Evolutionary conservation across 2,797 vertebrate species (phyloP), one percentile per base, ranked within the genome.

Genomic region (Enteromius afrohamiltoni): DNA sequence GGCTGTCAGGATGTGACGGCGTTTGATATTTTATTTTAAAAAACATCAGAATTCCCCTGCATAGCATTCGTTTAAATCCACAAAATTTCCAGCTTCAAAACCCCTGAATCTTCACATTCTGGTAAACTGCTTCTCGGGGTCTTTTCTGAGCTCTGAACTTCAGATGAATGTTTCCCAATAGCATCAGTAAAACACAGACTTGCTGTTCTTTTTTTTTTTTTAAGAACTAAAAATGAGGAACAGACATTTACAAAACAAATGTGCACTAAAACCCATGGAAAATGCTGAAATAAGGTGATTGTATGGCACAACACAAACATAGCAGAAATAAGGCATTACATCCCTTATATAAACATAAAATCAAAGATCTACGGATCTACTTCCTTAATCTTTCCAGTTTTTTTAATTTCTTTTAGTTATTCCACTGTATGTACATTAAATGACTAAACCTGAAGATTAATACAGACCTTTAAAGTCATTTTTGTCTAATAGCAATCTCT

Each of bases 21-120:
- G 47, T 19, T 37, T 42, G 17, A 84, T 53, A 37, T 62, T 74
- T 58, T 77, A 42, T 49, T 71, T 29, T 13, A 55, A 60, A 47
- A 45, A 9, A 1, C 23, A n/a, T 45, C 58, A 45, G 79, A 87
- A 84, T 82, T 86, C 31, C 85, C 82, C 84, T 68, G 37, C 70
- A 71, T 16, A 29, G 17, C 16, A 77, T 79, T 17, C 17, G 1
- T 49, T 51, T 14, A 67, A 78, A 81, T 77, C 58, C 19, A 29
- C 7, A 4, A 13, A 84, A 65, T 77, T 80, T 60, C 82, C 77
- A 80, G 23, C 17, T 3, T n/a, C 8, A 47, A 81, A 79, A 67
- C 5, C 58, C 23, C 77, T 34, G 60, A 71, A 58, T 87, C 3
- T 85, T 67, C 10, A 31, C 26, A 60, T 65, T 69, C 75, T 23